Conservation (phyloP, 1,140 invertebrate species). For the Chlorops oryzae region DNA sequence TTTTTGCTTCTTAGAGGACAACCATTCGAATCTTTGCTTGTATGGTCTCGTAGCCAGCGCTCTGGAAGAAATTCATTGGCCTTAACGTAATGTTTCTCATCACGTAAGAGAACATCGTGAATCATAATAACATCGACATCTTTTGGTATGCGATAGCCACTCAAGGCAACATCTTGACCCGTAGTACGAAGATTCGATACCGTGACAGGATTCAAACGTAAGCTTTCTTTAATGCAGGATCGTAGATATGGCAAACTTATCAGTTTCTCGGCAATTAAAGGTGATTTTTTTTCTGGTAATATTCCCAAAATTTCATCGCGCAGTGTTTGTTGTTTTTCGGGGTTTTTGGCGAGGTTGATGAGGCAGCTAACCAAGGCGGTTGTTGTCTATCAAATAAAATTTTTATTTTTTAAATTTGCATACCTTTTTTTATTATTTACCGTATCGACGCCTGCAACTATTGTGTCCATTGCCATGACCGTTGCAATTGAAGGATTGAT, state of each 20-base stretch:
- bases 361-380: slow-evolving; percentile 17
- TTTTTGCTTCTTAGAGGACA: slow-evolving; percentile 45
- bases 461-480: slow-evolving; percentile 64
- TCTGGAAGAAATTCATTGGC: slow-evolving; percentile 54
- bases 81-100: slow-evolving; percentile 49
- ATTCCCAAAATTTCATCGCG: slow-evolving; percentile 59
- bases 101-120: slow-evolving; percentile 43
- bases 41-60: slow-evolving; percentile 50
- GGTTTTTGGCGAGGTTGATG: slow-evolving; percentile 56
- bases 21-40: too few relatives aligned
- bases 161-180: slow-evolving; percentile 50
- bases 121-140: slow-evolving; percentile 51
- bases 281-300: slow-evolving; percentile 47
- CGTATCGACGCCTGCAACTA: slow-evolving; percentile 70
- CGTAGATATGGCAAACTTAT: slow-evolving; percentile 55
- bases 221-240: slow-evolving; percentile 58
- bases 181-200: slow-evolving; percentile 48
- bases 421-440: slow-evolving; percentile 44
- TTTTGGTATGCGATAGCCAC: slow-evolving; percentile 55
- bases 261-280: slow-evolving; percentile 51
- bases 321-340: slow-evolving; percentile 63
- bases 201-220: slow-evolving; percentile 51
- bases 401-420: not conserved
- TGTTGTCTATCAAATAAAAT: slow-evolving; percentile 18
- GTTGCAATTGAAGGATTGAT: slow-evolving; percentile 55